Percentiles rank a stretch among this genome's conserved stretches.
These are phyloP conservation scores for Sebastes goodei DNA, from an alignment of 2,797 vertebrate species.

Conservation along the genomic window DNA sequence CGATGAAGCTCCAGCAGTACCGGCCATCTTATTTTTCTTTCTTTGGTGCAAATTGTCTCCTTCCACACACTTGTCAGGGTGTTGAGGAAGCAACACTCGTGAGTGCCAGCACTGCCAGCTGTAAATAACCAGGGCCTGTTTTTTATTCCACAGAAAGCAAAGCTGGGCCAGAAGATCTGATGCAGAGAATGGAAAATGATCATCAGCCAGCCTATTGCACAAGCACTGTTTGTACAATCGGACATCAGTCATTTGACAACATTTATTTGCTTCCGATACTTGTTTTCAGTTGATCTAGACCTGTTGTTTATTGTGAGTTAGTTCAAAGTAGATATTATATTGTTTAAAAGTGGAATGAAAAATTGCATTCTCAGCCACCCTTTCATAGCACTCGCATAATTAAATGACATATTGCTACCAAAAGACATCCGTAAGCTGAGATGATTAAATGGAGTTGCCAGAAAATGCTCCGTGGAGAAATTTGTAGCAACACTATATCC, in stretches of 20 bases:
- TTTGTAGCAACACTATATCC: slow-evolving; percentile 24
- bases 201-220: slow-evolving; percentile 55
- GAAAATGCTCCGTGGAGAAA: slow-evolving; percentile 16
- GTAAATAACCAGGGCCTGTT: slow-evolving; percentile 59
- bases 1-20: neutral
- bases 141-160: slow-evolving; percentile 91
- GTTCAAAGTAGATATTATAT: slow-evolving; percentile 46
- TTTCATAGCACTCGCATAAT: slow-evolving; percentile 26
- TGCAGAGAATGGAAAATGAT: slow-evolving; percentile 61
- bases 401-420: slow-evolving; percentile 33
- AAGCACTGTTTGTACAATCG: slow-evolving; percentile 66
- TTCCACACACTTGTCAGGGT: slow-evolving; percentile 33
- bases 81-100: slow-evolving; percentile 36
- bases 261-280: slow-evolving; percentile 55
- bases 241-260: slow-evolving; percentile 53
- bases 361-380: slow-evolving; percentile 8
- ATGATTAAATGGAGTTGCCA: slow-evolving; percentile 30
- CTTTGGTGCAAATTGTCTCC: slow-evolving; percentile 12
- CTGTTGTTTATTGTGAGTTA: slow-evolving; percentile 43
- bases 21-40: neutral
- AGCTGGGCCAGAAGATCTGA: slow-evolving; percentile 96
- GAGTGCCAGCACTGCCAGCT: slow-evolving; percentile 31
- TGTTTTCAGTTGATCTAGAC: slow-evolving; percentile 58
- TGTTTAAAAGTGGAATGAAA: slow-evolving; percentile 38
- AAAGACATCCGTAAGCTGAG: slow-evolving; percentile 30